Percentiles rank a stretch among this genome's conserved stretches.
Conservation (phyloP, 2,888 invertebrate species). For the Stratiomys singularior region DNA sequence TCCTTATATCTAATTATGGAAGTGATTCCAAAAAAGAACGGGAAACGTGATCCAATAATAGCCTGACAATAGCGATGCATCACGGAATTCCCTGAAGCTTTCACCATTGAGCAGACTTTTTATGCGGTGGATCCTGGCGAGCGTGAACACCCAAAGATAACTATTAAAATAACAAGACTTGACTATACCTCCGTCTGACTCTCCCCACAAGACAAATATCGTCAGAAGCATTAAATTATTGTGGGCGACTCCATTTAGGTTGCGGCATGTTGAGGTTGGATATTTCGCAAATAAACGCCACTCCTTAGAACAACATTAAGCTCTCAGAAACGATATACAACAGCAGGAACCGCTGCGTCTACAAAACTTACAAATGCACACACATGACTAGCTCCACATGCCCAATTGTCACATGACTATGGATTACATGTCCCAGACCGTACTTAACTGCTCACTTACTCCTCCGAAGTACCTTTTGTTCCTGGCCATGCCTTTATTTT, state of each 20-base stretch:
- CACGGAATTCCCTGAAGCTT: slow-evolving; percentile 24
- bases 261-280: not conserved
- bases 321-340: not conserved
- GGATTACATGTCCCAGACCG: not conserved
- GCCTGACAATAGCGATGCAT: slow-evolving; percentile 20
- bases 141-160: not conserved
- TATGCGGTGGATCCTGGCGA: not conserved
- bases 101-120: too few relatives aligned
- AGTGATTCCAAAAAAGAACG: too few relatives aligned
- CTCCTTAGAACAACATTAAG: not conserved
- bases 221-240: not conserved
- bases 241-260: not conserved
- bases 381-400: slow-evolving; percentile 23
- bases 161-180: not conserved
- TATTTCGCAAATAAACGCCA: slow-evolving; percentile 15
- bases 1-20: too few relatives aligned
- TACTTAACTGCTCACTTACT: not conserved
- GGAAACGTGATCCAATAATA: not conserved
- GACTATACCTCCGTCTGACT: slow-evolving; percentile 14
- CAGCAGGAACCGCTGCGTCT: not conserved
- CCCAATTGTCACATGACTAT: slow-evolving; percentile 13
- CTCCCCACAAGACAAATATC: not conserved
- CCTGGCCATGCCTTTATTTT: not conserved
- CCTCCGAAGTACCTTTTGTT: not conserved
- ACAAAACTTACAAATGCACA: not conserved